Evolutionary conservation across 2,113 vertebrate genomes (phyloP), one percentile per base, ranked within the genome.

Genomic region (Vimba vimba): DNA sequence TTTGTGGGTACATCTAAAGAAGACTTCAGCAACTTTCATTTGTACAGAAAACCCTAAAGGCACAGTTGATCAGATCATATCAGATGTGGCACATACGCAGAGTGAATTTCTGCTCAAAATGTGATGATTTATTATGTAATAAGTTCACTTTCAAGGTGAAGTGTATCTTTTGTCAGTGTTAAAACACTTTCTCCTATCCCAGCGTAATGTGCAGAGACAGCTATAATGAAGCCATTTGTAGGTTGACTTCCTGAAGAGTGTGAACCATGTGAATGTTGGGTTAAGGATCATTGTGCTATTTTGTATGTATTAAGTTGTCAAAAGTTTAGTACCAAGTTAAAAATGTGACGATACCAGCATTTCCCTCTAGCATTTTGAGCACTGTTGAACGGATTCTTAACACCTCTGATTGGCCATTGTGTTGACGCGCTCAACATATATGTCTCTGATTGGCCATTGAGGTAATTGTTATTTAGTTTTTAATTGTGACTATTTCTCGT

Each of bases 1-100:
- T 43, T 83, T 59, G 6, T 43, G 33, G 47, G 21, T 17, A 71
- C 6, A 71, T 74, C 50, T 52, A 52, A 82, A 69, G 23, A 69
- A 52, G 64, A 50, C 45, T 82, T 82, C 43, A 82, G 62, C 27
- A 68, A 50, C 60, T 69, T 52, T 33, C 25, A 71, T 71, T 69
- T 23, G 17, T 39, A 71, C 45, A 21, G 33, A 59, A 73, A 83
- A 73, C 66, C 82, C 82, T 59, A 59, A 71, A 83, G 66, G 68
- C 82, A 83, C 21, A 83, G 8, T 19, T 59, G 23, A 36, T 83
- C 68, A 83, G 30, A 83, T 83, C 66, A 83, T 21, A 83, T 83
- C 47, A 43, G 33, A 19, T 55, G 13, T 59, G 82, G 30, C 47
- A 57, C 66, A 59, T 52, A 59, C 21, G 1, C 50, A 73, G 27